Evolutionary conservation across 2,797 vertebrate genomes (phyloP), one percentile per base, ranked within the genome.

Genomic region (Eulemur coronatus): DNA sequence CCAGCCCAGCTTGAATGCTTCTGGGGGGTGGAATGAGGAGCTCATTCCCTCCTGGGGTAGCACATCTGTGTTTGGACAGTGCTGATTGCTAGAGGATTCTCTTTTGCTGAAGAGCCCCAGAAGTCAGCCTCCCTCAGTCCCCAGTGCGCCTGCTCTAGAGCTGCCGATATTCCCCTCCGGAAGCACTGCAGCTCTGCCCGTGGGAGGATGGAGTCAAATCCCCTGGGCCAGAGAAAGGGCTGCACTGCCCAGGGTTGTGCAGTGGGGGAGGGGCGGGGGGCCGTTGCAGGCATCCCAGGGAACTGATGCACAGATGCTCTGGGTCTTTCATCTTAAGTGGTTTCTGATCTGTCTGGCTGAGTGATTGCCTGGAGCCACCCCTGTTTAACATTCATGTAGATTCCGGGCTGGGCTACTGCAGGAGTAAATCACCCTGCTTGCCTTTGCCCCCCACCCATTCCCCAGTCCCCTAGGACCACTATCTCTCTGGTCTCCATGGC

Each of bases 401-500:
- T 92, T 95, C 67, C 43, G 26, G 94, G 95, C 80, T 85, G 67
- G 85, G 85, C 92, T 82, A 35, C 78, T 95, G 92, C 85, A 18
- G 48, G 94, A 95, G 95, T 96, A 96, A 97, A 97, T 97, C 97
- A 97, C 63, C 84, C 35, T 67, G 78, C 93, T 93, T 89, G 70
- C 52, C 46, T 80, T 65, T 35, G 41, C 26, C 86, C 80, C 78
- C 87, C 7, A n/a, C 50, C 86, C 61, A 33, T 14, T 59, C 20
- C 63, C 38, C 78, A 96, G 85, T 41, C 79, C 85, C 73, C 61
- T 70, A 90, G 94, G 95, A 96, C 79, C 82, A 95, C 79, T 61
- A 63, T 2, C 91, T 91, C 72, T 87, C 67, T 89, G 61, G 92
- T 97, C 76, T 97, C 97, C 82, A 78, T 85, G 91, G 95, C 92